phyloP scores from a whole-genome alignment of 2,113 vertebrate genomes.

The Pteruthius melanotis region DNA sequence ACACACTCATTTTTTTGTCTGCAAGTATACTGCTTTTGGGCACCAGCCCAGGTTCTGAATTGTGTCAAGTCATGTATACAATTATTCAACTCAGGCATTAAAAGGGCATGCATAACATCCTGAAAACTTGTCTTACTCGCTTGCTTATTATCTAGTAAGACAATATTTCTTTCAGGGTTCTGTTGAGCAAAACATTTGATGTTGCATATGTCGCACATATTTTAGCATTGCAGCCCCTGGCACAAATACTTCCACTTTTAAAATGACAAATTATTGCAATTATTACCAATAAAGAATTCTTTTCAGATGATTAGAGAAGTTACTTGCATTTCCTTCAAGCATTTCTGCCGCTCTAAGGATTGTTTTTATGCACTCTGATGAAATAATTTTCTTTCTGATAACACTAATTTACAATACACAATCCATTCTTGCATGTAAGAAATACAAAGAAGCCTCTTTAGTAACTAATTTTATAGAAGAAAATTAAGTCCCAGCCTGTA shows the following conservation, averaged over 20 bases:
- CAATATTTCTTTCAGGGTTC: not conserved
- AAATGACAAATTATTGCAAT: not conserved
- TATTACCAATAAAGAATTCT: not conserved
- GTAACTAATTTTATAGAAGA: not conserved
- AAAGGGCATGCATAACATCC: not conserved
- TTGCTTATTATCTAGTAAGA: not conserved
- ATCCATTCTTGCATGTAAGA: not conserved
- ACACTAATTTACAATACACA: not conserved
- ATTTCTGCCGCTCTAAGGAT: not conserved
- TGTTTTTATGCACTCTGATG: not conserved
- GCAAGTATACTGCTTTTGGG: not conserved
- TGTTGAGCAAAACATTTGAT: not conserved
- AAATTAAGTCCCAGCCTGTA: not conserved
- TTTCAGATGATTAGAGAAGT: not conserved
- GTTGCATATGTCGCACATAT: not conserved
- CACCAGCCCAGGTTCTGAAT: not conserved
- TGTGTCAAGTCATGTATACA: not conserved
- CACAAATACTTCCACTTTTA: not conserved
- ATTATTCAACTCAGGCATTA: not conserved
- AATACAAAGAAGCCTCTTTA: not conserved
- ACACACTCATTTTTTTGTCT: not conserved
- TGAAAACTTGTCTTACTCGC: not conserved
- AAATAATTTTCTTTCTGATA: not conserved
- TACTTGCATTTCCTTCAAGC: not conserved
- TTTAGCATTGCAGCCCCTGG: not conserved